Conservation (phyloP, 2,797 vertebrate genomes). For the Scyliorhinus canicula region DNA sequence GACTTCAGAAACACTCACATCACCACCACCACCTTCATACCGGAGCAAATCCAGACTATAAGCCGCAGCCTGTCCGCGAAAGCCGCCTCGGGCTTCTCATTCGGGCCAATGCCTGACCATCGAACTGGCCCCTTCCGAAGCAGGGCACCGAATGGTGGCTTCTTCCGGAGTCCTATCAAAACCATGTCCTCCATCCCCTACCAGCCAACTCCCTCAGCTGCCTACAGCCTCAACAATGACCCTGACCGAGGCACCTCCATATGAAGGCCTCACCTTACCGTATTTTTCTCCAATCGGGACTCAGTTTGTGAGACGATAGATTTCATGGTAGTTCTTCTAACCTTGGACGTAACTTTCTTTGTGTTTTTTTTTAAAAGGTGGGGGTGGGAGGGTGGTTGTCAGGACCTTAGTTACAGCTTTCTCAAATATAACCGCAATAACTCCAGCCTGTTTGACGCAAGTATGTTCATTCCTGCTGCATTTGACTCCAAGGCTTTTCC, state of each 20-base stretch:
- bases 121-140: slow-evolving; percentile 97
- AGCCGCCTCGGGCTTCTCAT: slow-evolving; percentile 91
- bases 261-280: slow-evolving; percentile 57
- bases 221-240: slow-evolving; percentile 92
- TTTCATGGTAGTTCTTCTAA: slow-evolving; percentile 71
- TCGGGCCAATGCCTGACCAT: slow-evolving; percentile 87
- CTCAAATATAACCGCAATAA: slow-evolving; percentile 71
- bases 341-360: slow-evolving; percentile 68
- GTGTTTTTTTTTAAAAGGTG: background rate
- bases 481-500: slow-evolving; percentile 52
- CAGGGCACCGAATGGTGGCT: slow-evolving; percentile 94
- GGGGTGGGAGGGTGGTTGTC: slow-evolving; percentile 45
- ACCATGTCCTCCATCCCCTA: slow-evolving; percentile 99
- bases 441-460: slow-evolving; percentile 46
- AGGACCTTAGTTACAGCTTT: slow-evolving; percentile 61
- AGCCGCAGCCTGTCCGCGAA: slow-evolving; percentile 96
- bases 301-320: slow-evolving; percentile 64
- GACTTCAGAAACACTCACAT: slow-evolving; percentile 99
- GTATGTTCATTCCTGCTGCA: slow-evolving; percentile 52
- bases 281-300: slow-evolving; percentile 60
- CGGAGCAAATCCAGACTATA: slow-evolving; percentile 99
- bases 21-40: slow-evolving; percentile 99
- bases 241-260: slow-evolving; percentile 98
- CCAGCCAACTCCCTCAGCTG: slow-evolving; percentile 90
- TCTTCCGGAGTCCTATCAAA: slow-evolving; percentile 98